phyloP scores from a whole-genome alignment of 2,888 invertebrate genomes.

The Vannuccia rotundouncinata region DNA sequence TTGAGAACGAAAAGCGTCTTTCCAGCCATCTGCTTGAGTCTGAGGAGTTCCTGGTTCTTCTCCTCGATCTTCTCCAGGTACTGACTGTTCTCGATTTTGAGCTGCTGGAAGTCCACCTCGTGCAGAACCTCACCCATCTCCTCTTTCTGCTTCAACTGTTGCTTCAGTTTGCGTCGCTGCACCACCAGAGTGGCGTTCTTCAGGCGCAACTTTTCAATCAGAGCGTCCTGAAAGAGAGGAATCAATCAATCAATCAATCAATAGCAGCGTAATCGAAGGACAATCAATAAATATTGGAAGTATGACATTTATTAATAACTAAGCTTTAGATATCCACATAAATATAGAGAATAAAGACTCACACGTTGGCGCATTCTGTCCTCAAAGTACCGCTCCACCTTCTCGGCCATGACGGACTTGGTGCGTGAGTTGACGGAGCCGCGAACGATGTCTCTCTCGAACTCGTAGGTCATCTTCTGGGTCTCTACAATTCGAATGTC shows the following conservation, averaged over 20 bases:
- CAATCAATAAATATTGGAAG: too few relatives aligned
- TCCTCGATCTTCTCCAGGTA: conserved; percentile 57
- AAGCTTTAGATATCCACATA: too few relatives aligned
- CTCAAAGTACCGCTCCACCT: conserved; percentile 53
- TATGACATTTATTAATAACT: too few relatives aligned
- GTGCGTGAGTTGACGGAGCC: conserved; percentile 49
- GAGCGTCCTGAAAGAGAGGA: too few relatives aligned
- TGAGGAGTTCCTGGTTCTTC: conserved; percentile 54
- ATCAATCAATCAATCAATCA: too few relatives aligned
- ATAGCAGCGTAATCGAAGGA: too few relatives aligned
- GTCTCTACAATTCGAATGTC: conserved; percentile 52
- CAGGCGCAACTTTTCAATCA: conserved; percentile 54
- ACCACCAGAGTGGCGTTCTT: conserved; percentile 55
- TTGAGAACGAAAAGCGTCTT: conserved; percentile 54
- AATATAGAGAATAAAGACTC: too few relatives aligned
- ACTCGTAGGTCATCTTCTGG: conserved; percentile 54
- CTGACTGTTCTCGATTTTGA: conserved; percentile 57
- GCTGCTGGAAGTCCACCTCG: conserved; percentile 57
- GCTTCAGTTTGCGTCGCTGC: conserved; percentile 54
- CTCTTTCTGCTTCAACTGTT: conserved; percentile 57
- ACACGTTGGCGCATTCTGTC: conserved; percentile 50
- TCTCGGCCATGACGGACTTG: conserved; percentile 53
- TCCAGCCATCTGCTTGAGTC: conserved; percentile 54
- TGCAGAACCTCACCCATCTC: conserved; percentile 57
- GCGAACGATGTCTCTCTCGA: conserved; percentile 54